These are phyloP conservation scores for Lasioglossum oenotherae DNA, from an alignment of 2,888 invertebrate genomes.

Conservation along the genomic window DNA sequence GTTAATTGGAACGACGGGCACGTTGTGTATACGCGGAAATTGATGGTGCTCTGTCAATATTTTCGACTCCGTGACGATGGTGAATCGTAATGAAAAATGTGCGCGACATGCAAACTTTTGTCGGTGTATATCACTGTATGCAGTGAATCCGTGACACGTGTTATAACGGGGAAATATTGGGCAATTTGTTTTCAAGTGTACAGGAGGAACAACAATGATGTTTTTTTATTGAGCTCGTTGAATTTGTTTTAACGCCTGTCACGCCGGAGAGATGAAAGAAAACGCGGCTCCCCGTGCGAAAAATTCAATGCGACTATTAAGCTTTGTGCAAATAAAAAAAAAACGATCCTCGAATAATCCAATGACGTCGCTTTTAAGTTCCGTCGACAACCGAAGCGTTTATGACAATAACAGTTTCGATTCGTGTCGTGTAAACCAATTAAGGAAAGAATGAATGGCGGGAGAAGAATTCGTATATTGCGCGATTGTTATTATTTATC, in stretches of 20 bases:
- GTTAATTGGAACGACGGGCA: not conserved
- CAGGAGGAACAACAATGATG: not conserved
- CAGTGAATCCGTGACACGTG: not conserved
- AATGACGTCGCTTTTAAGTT: not conserved
- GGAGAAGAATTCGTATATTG: not conserved
- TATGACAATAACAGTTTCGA: not conserved
- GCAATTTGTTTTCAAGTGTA: not conserved
- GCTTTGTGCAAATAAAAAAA: not conserved
- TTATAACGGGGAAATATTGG: not conserved
- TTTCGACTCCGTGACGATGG: not conserved
- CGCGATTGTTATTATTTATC: not conserved
- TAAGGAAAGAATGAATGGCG: not conserved
- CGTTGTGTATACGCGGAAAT: not conserved
- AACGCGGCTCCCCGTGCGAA: not conserved
- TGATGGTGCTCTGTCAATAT: not conserved
- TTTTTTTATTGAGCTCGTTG: not conserved
- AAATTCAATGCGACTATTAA: not conserved
- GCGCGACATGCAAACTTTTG: not conserved
- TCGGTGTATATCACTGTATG: not conserved
- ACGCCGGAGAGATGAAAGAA: not conserved
- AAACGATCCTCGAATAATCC: not conserved
- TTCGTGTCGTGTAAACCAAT: not conserved
- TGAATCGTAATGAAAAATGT: conserved; percentile 1
- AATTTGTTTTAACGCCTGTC: not conserved
- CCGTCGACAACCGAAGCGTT: not conserved